Percentiles rank a stretch among this genome's conserved stretches.
Evolutionary conservation across 2,888 invertebrate species (phyloP).

Genomic region (Dynastes grantii): DNA sequence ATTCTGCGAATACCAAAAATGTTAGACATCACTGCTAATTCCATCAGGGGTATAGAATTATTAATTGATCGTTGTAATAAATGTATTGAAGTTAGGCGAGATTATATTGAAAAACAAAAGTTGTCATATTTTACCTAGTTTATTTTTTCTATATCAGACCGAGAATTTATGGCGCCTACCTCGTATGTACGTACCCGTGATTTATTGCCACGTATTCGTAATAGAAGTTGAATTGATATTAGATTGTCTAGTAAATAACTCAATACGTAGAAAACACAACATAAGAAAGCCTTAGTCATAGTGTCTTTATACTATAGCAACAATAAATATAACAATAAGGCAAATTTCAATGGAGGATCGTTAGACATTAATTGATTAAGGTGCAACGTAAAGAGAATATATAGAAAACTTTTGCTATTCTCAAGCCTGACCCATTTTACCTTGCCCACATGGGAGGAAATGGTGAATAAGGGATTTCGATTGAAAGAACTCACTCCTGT

Average conservation of each 20-base stretch:
- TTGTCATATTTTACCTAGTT: no score
- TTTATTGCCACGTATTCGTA: not conserved
- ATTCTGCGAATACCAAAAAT: no score
- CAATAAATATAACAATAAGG: slow-evolving; percentile 25
- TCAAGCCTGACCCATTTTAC: slow-evolving; percentile 21
- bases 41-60: no score
- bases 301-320: slow-evolving; percentile 28
- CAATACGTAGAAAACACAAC: not conserved
- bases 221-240: not conserved
- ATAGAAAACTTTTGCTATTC: slow-evolving; percentile 26
- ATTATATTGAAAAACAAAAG: no score
- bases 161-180: no score
- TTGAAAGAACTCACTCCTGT: slow-evolving; percentile 43
- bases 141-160: no score
- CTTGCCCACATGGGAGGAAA: slow-evolving; percentile 43
- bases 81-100: no score
- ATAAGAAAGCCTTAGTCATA: slow-evolving; percentile 21
- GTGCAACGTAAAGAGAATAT: slow-evolving; percentile 39
- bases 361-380: slow-evolving; percentile 45
- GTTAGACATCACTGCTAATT: no score
- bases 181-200: not conserved
- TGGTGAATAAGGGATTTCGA: slow-evolving; percentile 45
- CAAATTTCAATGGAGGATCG: slow-evolving; percentile 26
- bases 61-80: no score
- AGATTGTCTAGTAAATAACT: not conserved